These are phyloP conservation scores for Pempheris klunzingeri DNA, from an alignment of 2,797 vertebrate genomes.

Conservation along the genomic window DNA sequence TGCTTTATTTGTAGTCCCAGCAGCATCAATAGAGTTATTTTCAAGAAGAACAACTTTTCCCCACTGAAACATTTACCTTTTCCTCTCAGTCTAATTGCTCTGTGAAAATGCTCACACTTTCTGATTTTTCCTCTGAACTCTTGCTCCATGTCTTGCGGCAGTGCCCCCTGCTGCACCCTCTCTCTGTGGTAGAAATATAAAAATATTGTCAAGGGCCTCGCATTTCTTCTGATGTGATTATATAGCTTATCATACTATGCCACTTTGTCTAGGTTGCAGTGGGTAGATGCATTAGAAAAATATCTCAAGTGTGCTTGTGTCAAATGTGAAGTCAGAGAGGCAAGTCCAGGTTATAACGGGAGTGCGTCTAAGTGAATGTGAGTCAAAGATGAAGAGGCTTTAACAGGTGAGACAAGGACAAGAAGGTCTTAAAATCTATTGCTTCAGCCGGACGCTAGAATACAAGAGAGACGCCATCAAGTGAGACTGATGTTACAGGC, in stretches of 20 bases:
- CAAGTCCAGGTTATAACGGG: background rate
- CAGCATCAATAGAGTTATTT: conserved; percentile 23
- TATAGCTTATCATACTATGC: conserved; percentile 5
- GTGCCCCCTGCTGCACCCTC: background rate
- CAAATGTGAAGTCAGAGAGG: conserved; percentile 1
- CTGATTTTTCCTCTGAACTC: background rate
- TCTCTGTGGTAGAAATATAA: background rate
- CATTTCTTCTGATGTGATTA: conserved; percentile 3
- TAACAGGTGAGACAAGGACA: conserved; percentile 40
- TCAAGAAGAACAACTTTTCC: conserved; percentile 17
- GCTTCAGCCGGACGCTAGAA: conserved; percentile 41
- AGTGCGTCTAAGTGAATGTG: conserved; percentile 2
- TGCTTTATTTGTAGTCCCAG: conserved; percentile 28
- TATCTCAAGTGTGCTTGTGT: background rate
- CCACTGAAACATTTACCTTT: background rate
- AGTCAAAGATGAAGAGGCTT: conserved; percentile 15
- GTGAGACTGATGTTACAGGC: conserved; percentile 45
- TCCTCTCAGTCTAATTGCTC: conserved; percentile 17
- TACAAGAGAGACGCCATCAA: conserved; percentile 24
- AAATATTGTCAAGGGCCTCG: conserved; percentile 8
- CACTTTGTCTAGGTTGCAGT: background rate
- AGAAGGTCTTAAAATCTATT: conserved; percentile 30
- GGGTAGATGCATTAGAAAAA: conserved; percentile 5
- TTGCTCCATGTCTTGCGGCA: background rate
- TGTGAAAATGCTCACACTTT: conserved; percentile 5